phyloP scores from a whole-genome alignment of 2,113 vertebrate species.

The Pachycephala philippinensis region DNA sequence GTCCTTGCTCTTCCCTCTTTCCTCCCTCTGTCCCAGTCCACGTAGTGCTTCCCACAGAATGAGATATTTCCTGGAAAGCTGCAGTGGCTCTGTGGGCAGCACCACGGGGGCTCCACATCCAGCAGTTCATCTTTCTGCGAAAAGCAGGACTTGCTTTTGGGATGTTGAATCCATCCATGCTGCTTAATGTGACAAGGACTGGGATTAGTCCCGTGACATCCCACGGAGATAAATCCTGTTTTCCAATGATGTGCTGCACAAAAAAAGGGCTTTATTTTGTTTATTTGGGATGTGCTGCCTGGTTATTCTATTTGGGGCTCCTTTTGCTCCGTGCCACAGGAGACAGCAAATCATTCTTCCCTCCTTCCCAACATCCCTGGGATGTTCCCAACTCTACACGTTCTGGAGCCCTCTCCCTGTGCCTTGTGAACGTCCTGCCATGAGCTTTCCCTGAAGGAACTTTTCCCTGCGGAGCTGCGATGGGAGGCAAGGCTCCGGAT shows the following conservation, averaged over 20 bases:
- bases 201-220: neutral
- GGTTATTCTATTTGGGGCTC: neutral
- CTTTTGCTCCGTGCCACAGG: neutral
- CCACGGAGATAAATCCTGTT: neutral
- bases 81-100: neutral
- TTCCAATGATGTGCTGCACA: neutral
- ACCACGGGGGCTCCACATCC: neutral
- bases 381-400: rapidly evolving
- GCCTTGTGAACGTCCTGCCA: rapidly evolving
- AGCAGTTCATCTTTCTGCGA: neutral
- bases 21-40: rapidly evolving
- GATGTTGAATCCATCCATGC: neutral
- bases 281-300: neutral
- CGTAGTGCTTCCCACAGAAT: neutral
- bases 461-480: neutral
- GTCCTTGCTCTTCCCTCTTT: neutral
- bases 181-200: neutral
- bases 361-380: neutral
- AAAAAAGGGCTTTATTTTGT: neutral
- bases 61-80: neutral
- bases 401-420: neutral
- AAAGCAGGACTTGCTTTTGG: neutral
- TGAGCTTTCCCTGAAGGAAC: neutral
- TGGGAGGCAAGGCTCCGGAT: neutral
- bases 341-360: neutral